Conservation (phyloP, 2,797 vertebrate species). For the Pagetopsis macropterus region DNA sequence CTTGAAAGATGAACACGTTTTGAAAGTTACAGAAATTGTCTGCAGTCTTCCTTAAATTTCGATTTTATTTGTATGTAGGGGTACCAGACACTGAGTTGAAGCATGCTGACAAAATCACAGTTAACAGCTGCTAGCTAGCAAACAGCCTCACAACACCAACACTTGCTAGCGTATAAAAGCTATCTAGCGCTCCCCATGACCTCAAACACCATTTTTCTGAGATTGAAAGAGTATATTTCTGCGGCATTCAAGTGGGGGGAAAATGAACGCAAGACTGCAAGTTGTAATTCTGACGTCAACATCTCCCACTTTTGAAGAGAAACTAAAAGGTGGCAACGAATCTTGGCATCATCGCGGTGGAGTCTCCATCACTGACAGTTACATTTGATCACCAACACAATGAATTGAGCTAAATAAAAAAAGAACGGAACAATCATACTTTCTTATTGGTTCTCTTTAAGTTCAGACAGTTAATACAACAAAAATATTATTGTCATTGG, state of each 20-base stretch:
- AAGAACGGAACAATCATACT: neutral
- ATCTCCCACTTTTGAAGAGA: neutral
- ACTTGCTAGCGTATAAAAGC: conserved; percentile 7
- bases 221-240: neutral
- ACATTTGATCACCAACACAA: neutral
- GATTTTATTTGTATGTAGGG: neutral
- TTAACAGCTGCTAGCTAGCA: conserved; percentile 8
- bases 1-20: neutral
- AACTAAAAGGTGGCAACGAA: neutral
- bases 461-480: neutral
- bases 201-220: neutral
- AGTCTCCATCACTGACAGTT: neutral
- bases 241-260: neutral
- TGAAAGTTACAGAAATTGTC: conserved; percentile 1
- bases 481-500: neutral
- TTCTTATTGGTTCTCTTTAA: neutral
- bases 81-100: neutral
- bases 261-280: neutral
- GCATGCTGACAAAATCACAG: neutral
- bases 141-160: neutral
- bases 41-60: neutral
- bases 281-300: neutral
- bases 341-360: neutral
- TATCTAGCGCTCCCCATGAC: neutral
- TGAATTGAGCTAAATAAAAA: neutral